These are phyloP conservation scores for Xylocampa areola DNA, from an alignment of 2,888 invertebrate species.

Conservation along the genomic window DNA sequence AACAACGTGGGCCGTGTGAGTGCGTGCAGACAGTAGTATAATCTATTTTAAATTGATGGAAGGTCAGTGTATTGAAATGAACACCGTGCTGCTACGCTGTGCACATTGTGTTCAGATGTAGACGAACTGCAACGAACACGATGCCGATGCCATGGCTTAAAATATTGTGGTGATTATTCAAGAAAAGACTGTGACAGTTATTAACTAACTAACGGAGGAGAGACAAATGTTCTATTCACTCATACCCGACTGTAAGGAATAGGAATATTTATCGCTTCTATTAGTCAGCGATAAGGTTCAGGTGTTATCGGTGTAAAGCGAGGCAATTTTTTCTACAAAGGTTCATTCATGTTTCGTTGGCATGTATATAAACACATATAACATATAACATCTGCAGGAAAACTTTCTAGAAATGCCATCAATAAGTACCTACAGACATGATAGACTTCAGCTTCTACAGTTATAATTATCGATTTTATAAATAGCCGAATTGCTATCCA, in stretches of 20 bases:
- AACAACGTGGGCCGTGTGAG: constrained; percentile 52
- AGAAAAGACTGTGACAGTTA: constrained; percentile 28
- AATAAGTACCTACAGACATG: constrained; percentile 1
- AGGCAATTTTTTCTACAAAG: no score
- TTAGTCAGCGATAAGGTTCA: not conserved
- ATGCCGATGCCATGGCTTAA: constrained; percentile 19
- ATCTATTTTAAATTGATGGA: constrained; percentile 87
- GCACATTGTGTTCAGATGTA: constrained; percentile 60
- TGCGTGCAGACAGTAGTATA: constrained; percentile 54
- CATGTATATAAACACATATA: no score
- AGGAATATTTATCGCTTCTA: not conserved
- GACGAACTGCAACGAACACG: constrained; percentile 52
- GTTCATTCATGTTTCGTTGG: no score
- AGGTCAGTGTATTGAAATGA: constrained; percentile 77
- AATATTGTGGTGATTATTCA: constrained; percentile 26
- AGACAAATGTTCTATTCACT: not conserved
- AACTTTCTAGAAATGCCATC: not conserved
- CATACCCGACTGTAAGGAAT: not conserved
- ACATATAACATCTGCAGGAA: not conserved
- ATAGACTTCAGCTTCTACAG: constrained; percentile 16
- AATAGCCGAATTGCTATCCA: constrained; percentile 41
- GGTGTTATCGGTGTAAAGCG: not conserved
- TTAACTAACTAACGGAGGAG: constrained; percentile 20
- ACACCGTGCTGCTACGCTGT: constrained; percentile 53
- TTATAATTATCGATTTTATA: constrained; percentile 37